Evolutionary conservation across 2,797 vertebrate genomes (phyloP), one percentile per base, ranked within the genome.

Genomic region (Periophthalmus magnuspinnatus): DNA sequence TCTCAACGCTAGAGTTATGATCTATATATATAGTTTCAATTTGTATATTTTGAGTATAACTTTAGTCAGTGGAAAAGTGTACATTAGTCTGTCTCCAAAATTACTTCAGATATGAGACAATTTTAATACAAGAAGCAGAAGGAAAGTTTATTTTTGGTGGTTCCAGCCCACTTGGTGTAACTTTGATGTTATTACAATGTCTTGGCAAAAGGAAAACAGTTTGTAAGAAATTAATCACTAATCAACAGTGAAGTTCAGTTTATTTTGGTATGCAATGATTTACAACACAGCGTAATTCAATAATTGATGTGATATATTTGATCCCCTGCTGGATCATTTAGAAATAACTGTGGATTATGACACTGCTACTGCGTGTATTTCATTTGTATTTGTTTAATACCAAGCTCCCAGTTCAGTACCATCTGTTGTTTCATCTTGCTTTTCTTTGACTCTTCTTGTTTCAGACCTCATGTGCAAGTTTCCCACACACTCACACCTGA

Each of bases 401-500:
- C n/a, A 24, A 16, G 22, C 16, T 28, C 24, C 55, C 9, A 55
- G 52, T 11, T 22, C 21, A 58, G 68, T 68, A 50, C 14, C 38
- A 50, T 74, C 3, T 52, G 17, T 69, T 67, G 52, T 60, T 75
- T 64, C 66, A 48, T 17, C n/a, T 52, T 36, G 19, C 6, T 66
- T 2, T 58, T 60, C 0, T 24, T 38, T 61, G 52, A 76, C 70
- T n/a, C 58, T 72, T 47, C 17, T 17, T 52, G 47, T 47, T 24
- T 48, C 55, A 69, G 16, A 61, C n/a, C 34, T 32, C 22, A n/a
- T n/a, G 36, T 33, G 47, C 21, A 17, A 17, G 32, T 61, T 38
- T 55, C 69, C 22, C 77, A 58, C 45, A 67, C 33, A 65, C 58
- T 60, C 21, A 65, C n/a, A 70, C 56, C 57, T 71, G 33, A 66